Evolutionary conservation across 2,888 invertebrate genomes (phyloP).

Genomic region (Allacma fusca): DNA sequence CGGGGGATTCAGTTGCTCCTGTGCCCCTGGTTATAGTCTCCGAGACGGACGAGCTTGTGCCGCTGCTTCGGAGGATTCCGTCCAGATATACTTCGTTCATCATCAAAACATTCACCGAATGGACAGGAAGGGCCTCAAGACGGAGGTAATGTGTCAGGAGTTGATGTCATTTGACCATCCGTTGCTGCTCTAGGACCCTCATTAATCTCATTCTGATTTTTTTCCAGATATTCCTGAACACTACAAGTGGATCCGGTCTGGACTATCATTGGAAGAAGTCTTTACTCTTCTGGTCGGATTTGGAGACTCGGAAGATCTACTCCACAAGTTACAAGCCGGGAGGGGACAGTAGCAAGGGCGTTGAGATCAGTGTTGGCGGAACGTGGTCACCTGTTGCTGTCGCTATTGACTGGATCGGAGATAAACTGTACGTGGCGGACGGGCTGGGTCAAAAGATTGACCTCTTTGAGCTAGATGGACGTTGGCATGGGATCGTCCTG

Average conservation of each 20-base stretch:
- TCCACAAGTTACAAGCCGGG: slow-evolving; percentile 48
- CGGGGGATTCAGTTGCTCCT: slow-evolving; percentile 82
- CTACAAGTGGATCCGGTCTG: slow-evolving; percentile 84
- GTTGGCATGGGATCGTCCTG: slow-evolving; percentile 88
- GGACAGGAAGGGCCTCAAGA: slow-evolving; percentile 70
- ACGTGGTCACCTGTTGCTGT: slow-evolving; percentile 85
- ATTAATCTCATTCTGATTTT: no score
- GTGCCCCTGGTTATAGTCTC: slow-evolving; percentile 79
- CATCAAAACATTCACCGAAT: slow-evolving; percentile 77
- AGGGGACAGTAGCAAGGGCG: slow-evolving; percentile 27
- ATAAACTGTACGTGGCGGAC: slow-evolving; percentile 95
- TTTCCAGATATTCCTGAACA: slow-evolving; percentile 73
- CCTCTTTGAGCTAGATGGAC: slow-evolving; percentile 86
- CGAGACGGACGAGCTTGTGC: slow-evolving; percentile 70
- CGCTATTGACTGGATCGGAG: slow-evolving; percentile 96
- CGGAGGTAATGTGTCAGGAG: slow-evolving; percentile 63
- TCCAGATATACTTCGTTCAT: slow-evolving; percentile 71
- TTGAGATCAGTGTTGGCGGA: slow-evolving; percentile 41
- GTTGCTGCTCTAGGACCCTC: no score
- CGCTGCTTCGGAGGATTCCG: slow-evolving; percentile 69
- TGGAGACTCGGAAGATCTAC: slow-evolving; percentile 71
- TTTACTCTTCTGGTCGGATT: slow-evolving; percentile 87
- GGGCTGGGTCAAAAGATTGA: slow-evolving; percentile 92
- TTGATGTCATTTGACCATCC: no score
- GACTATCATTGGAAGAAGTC: slow-evolving; percentile 83